phyloP scores from a whole-genome alignment of 2,113 vertebrate species.

The Athene cunicularia region DNA sequence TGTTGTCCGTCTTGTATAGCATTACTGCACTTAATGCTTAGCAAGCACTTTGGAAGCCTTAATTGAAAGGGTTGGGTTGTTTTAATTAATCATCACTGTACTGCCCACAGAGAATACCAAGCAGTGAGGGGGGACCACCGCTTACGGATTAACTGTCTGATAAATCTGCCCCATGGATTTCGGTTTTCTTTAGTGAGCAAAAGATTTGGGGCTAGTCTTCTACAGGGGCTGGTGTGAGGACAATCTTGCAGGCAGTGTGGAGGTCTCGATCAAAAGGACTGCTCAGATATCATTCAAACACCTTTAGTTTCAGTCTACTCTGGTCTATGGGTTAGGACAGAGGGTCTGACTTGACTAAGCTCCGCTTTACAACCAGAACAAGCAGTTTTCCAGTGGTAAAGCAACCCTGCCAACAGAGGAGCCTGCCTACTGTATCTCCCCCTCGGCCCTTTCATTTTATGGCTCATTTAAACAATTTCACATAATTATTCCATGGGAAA shows the following conservation, averaged over 20 bases:
- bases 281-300: neutral
- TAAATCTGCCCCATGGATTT: neutral
- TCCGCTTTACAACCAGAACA: neutral
- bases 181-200: neutral
- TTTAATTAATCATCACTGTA: neutral
- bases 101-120: neutral
- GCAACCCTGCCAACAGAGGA: neutral
- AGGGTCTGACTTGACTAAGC: neutral
- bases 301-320: neutral
- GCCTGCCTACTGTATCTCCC: neutral
- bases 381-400: neutral
- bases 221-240: neutral
- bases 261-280: neutral
- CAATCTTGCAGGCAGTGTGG: fast-evolving
- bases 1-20: neutral
- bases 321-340: neutral
- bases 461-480: neutral
- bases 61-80: neutral
- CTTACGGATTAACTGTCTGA: neutral
- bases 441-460: neutral
- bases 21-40: neutral
- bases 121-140: fast-evolving
- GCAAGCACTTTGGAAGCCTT: neutral
- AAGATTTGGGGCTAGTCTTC: neutral
- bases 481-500: neutral